Conservation (phyloP, 2,888 invertebrate species). For the Clusia tigrina region DNA sequence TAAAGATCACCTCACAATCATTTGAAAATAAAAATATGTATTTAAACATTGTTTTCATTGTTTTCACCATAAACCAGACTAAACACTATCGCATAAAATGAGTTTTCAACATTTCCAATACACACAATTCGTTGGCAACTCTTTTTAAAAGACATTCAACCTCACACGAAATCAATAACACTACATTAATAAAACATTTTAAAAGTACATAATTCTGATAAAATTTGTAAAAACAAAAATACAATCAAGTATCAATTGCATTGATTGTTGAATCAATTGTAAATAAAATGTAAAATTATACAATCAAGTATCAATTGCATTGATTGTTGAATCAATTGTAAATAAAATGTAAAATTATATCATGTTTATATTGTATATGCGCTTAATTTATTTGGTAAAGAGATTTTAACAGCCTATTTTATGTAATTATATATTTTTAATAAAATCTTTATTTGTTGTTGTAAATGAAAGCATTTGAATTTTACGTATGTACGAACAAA, state of each 20-base stretch:
- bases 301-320: no score
- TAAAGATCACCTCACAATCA: no score
- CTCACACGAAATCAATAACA: no score
- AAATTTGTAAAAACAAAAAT: no score
- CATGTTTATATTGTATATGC: not conserved
- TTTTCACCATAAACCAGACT: not conserved
- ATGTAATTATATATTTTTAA: not conserved
- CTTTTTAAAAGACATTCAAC: no score
- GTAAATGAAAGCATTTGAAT: not conserved
- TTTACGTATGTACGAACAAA: slow-evolving; percentile 4
- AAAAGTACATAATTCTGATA: no score
- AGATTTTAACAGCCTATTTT: slow-evolving; percentile 21
- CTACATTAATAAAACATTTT: no score
- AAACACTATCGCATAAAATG: not conserved
- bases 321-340: not conserved
- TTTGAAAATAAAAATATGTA: no score
- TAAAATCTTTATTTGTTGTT: no score
- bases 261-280: not conserved
- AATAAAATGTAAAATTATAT: slow-evolving; percentile 13
- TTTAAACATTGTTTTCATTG: no score
- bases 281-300: slow-evolving; percentile 15
- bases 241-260: no score
- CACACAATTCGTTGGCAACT: slow-evolving; percentile 1
- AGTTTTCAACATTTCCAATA: not conserved
- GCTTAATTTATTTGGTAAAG: slow-evolving; percentile 19